Evolutionary conservation across 2,113 vertebrate genomes (phyloP).

Genomic region (Ameiurus melas): DNA sequence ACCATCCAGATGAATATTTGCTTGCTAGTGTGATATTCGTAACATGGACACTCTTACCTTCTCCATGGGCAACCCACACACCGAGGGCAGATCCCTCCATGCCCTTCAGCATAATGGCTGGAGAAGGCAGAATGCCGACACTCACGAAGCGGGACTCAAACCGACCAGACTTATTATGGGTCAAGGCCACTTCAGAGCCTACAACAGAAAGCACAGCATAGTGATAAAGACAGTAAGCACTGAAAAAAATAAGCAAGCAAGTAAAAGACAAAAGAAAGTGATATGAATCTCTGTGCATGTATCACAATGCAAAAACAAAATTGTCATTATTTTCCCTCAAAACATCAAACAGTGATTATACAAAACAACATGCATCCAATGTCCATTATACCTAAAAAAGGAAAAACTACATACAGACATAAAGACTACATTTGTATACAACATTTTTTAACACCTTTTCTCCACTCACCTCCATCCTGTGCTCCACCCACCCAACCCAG

Average conservation of each 20-base stretch:
- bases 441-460: neutral
- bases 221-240: neutral
- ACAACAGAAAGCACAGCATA: neutral
- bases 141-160: conserved; percentile 88
- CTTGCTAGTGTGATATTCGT: neutral
- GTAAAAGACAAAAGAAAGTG: neutral
- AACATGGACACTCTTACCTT: conserved; percentile 72
- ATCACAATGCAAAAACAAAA: neutral
- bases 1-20: neutral
- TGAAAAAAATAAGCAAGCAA: neutral
- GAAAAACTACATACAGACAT: too few species aligned
- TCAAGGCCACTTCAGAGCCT: conserved; percentile 73
- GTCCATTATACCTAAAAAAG: neutral
- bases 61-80: conserved; percentile 89
- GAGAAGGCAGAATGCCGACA: conserved; percentile 76
- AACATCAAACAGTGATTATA: neutral
- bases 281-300: neutral
- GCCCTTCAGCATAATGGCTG: conserved; percentile 82
- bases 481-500: conserved; percentile 84
- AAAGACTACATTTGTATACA: neutral
- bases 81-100: conserved; percentile 86
- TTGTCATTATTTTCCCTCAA: too few species aligned
- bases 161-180: conserved; percentile 82
- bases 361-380: neutral
- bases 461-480: conserved; percentile 51